Evolutionary conservation across 2,113 vertebrate species (phyloP), one percentile per base, ranked within the genome.

Genomic region (Colistium nudipinnis): DNA sequence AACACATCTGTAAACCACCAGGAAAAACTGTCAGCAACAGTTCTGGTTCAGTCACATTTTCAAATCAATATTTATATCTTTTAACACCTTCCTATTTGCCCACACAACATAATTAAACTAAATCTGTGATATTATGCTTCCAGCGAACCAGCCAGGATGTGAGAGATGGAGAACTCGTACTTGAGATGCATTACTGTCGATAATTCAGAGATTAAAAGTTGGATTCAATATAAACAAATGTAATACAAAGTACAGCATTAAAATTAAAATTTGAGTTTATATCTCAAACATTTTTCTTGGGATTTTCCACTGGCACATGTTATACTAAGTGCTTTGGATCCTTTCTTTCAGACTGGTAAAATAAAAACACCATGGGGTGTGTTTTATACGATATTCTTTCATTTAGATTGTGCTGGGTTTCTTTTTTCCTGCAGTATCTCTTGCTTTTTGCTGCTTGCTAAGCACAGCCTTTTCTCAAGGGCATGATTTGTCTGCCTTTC

Each of bases 381-480:
- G 39, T 27, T 68, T 3, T 1, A 27, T 72, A 41, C 49, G 45
- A 17, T 30, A 22, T 59, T 39, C 33, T 63, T 45, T 52, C 33
- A 39, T 33, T 51, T 11, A 25, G 38, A 57, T 10, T 43, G 62
- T 62, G 73, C n/a, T n/a, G n/a, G 54, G 19, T 24, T 44, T 61
- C 25, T 30, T 13, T 43, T 55, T 27, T 62, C 9, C 30, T 66
- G 68, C 64, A 70, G 68, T 60, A 28, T 49, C 36, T 48, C 49
- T 62, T 38, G 16, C 43, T 55, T 68, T 39, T 25, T 25, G 63
- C 66, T 77, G 70, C 74, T 81, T 80, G 73, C 68, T 64, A 84
- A 82, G 77, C 82, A 74, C 35, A 74, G 65, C 25, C 67, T 48
- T 55, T 51, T 78, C 86, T 87, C 56, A 2, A 72, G 81, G 76